Conservation (phyloP, 1,140 invertebrate species). For the Drosophila sechellia region DNA sequence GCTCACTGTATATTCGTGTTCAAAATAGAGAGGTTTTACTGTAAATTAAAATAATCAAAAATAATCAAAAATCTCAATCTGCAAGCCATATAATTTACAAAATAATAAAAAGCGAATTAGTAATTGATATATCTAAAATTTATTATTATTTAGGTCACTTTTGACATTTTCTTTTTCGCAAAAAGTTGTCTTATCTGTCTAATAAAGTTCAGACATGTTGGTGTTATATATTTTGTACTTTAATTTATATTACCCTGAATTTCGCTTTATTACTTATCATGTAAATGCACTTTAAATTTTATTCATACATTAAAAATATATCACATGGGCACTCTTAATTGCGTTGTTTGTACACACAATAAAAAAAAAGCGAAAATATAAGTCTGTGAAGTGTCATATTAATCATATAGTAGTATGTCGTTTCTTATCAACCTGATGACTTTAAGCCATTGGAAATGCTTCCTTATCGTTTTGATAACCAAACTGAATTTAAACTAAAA, state of each 20-base stretch:
- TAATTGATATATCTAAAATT: too few species aligned
- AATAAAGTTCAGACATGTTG: background rate
- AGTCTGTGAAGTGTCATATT: too few species aligned
- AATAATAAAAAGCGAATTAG: too few species aligned
- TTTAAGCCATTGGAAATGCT: background rate
- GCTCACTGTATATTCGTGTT: too few species aligned
- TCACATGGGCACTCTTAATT: background rate
- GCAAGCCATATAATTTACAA: too few species aligned
- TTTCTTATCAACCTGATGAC: background rate
- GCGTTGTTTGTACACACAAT: background rate
- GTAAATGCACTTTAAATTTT: background rate
- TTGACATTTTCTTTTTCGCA: background rate
- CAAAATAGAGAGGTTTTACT: too few species aligned
- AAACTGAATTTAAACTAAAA: background rate
- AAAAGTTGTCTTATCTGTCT: conserved; percentile 3
- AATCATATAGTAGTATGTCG: too few species aligned
- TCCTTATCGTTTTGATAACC: background rate
- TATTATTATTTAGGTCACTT: background rate
- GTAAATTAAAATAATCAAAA: too few species aligned
- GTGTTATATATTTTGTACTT: background rate
- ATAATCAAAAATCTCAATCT: too few species aligned
- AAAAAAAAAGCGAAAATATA: too few species aligned
- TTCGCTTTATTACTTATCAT: background rate
- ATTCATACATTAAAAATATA: background rate
- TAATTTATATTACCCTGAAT: background rate